Conservation (phyloP, 2,888 invertebrate species). For the Chouioia cunea region DNA sequence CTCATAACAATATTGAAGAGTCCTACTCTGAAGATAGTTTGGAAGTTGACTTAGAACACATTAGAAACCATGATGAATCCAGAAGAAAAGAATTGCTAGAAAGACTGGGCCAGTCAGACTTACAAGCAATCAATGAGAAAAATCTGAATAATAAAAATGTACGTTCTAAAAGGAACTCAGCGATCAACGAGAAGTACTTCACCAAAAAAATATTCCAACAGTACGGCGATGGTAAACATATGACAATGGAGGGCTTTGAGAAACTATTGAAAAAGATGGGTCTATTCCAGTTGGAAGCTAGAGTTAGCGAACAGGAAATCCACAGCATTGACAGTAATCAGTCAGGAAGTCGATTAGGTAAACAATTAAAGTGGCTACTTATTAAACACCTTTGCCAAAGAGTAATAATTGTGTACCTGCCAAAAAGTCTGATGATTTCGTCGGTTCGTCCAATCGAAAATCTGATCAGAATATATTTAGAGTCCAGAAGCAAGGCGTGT, state of each 20-base stretch:
- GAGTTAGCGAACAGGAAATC: constrained; percentile 62
- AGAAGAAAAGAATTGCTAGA: constrained; percentile 53
- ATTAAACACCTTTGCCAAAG: no score
- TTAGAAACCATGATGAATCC: constrained; percentile 5
- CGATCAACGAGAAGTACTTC: constrained; percentile 73
- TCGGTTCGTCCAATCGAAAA: no score
- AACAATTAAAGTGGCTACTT: constrained; percentile 11
- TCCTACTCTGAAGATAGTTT: constrained; percentile 31
- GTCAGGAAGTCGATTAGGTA: constrained; percentile 52
- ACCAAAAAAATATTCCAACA: constrained; percentile 77
- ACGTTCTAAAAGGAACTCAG: constrained; percentile 54
- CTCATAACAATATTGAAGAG: constrained; percentile 31
- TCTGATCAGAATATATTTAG: no score
- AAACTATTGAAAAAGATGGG: constrained; percentile 75
- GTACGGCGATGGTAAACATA: constrained; percentile 76
- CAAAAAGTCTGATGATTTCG: no score
- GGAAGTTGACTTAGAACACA: constrained; percentile 15
- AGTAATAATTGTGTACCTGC: no score
- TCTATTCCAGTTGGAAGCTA: constrained; percentile 71
- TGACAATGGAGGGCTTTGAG: constrained; percentile 80
- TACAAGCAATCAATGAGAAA: constrained; percentile 14
- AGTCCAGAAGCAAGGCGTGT: no score
- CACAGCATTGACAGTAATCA: constrained; percentile 50
- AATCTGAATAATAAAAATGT: constrained; percentile 29
- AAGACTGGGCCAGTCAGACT: constrained; percentile 55